Percentiles rank a stretch among this genome's conserved stretches.
phyloP scores from a whole-genome alignment of 2,113 vertebrate genomes.

The Boulengerochromis microlepis region DNA sequence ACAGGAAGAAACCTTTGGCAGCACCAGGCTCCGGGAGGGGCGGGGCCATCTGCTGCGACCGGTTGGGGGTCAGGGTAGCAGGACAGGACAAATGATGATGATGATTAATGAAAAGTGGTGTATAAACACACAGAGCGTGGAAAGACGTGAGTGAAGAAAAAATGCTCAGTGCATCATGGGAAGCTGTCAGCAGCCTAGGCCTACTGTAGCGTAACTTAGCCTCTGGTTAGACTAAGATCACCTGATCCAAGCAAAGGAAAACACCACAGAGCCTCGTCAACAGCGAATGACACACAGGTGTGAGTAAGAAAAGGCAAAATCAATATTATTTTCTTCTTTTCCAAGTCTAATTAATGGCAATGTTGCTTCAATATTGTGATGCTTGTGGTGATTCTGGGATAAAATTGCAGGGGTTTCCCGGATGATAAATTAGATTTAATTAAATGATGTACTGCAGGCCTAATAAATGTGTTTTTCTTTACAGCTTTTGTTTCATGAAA shows the following conservation, averaged over 20 bases:
- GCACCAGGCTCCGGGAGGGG: background rate
- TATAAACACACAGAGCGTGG: background rate
- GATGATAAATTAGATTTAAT: background rate
- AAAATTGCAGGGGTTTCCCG: background rate
- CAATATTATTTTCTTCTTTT: background rate
- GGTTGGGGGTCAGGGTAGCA: background rate
- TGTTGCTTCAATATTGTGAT: background rate
- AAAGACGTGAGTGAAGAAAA: rapidly evolving
- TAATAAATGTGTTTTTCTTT: background rate
- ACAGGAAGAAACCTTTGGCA: background rate
- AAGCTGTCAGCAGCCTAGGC: background rate
- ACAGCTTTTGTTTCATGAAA: background rate
- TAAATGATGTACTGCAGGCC: background rate
- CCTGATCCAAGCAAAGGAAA: background rate
- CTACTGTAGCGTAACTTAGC: background rate
- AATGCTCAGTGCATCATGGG: background rate
- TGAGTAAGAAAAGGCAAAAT: background rate
- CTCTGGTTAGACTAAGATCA: background rate
- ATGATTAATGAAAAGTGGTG: background rate
- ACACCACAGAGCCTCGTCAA: background rate
- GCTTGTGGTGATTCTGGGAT: background rate
- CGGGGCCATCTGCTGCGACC: rapidly evolving
- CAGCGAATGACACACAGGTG: background rate
- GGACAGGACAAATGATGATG: background rate
- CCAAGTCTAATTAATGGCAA: background rate